Percentiles rank a stretch among this genome's conserved stretches.
These are phyloP conservation scores for Yasuhikotakia modesta DNA, from an alignment of 2,797 vertebrate species.

Conservation along the genomic window DNA sequence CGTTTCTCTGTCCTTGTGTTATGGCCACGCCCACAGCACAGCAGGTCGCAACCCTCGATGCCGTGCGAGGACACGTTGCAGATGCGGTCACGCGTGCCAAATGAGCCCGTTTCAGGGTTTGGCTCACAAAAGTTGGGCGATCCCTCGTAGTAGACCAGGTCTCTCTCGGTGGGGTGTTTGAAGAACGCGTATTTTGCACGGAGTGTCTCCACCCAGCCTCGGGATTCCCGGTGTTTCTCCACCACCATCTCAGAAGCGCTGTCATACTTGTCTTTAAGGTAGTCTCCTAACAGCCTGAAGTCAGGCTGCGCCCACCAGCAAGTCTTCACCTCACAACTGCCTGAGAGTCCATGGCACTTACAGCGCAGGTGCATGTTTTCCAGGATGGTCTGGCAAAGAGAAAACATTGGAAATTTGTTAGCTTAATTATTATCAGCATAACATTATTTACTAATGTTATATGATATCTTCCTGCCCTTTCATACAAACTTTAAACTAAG, in stretches of 20 bases:
- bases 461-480: too few species aligned
- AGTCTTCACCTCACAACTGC: slow-evolving; percentile 97
- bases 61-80: slow-evolving; percentile 97
- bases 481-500: too few species aligned
- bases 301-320: slow-evolving; percentile 98
- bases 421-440: too few species aligned
- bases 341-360: slow-evolving; percentile 95
- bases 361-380: slow-evolving; percentile 98
- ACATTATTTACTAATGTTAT: too few species aligned
- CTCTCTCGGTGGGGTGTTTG: slow-evolving; percentile 93
- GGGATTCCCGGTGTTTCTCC: slow-evolving; percentile 93
- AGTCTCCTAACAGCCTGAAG: slow-evolving; percentile 93
- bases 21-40: slow-evolving; percentile 96
- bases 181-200: slow-evolving; percentile 94
- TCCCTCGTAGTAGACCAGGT: slow-evolving; percentile 96
- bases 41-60: slow-evolving; percentile 95
- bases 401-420: slow-evolving; percentile 1
- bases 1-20: slow-evolving; percentile 95
- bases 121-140: slow-evolving; percentile 98
- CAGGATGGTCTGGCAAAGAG: slow-evolving; percentile 85
- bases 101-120: slow-evolving; percentile 92
- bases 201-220: slow-evolving; percentile 95
- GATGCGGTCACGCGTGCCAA: slow-evolving; percentile 90
- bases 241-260: slow-evolving; percentile 98
- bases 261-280: slow-evolving; percentile 98